Conservation (phyloP, 2,797 vertebrate genomes). For the Lateolabrax maculatus region DNA sequence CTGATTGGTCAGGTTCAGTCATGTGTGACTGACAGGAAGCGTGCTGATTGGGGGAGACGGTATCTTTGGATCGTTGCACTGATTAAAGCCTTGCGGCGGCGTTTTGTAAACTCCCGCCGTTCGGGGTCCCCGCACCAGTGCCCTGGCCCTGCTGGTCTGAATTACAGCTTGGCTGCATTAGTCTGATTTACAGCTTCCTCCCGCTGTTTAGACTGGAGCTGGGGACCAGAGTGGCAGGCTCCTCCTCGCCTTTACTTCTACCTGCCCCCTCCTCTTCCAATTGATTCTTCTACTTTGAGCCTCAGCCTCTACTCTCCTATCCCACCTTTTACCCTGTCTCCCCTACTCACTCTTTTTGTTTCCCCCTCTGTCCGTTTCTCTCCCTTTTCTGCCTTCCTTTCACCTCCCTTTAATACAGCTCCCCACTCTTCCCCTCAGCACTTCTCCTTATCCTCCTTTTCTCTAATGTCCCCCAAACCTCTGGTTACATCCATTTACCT, state of each 20-base stretch:
- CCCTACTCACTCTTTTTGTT: too few species aligned
- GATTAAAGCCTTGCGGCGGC: conserved; percentile 84
- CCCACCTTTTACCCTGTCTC: conserved; percentile 21
- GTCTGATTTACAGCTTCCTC: conserved; percentile 89
- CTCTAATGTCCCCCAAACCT: conserved; percentile 45
- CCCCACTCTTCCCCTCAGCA: background rate
- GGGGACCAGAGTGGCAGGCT: conserved; percentile 63
- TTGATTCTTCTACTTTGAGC: conserved; percentile 37
- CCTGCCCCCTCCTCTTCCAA: conserved; percentile 40
- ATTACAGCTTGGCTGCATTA: conserved; percentile 84
- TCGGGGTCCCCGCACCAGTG: conserved; percentile 68
- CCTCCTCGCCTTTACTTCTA: conserved; percentile 45
- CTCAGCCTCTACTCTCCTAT: conserved; percentile 14
- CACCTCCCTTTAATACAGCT: background rate
- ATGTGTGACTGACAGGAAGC: conserved; percentile 88
- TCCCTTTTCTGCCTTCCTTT: background rate
- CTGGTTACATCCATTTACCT: conserved; percentile 68
- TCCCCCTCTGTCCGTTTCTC: too few species aligned
- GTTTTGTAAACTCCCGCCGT: conserved; percentile 81
- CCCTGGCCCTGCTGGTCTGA: conserved; percentile 85
- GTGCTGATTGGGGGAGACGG: conserved; percentile 84
- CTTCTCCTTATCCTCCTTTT: conserved; percentile 8
- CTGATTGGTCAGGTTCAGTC: conserved; percentile 80
- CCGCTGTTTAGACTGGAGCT: conserved; percentile 84
- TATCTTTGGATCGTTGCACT: conserved; percentile 83